phyloP scores from a whole-genome alignment of 2,113 vertebrate species.

The Anolis sagrei region DNA sequence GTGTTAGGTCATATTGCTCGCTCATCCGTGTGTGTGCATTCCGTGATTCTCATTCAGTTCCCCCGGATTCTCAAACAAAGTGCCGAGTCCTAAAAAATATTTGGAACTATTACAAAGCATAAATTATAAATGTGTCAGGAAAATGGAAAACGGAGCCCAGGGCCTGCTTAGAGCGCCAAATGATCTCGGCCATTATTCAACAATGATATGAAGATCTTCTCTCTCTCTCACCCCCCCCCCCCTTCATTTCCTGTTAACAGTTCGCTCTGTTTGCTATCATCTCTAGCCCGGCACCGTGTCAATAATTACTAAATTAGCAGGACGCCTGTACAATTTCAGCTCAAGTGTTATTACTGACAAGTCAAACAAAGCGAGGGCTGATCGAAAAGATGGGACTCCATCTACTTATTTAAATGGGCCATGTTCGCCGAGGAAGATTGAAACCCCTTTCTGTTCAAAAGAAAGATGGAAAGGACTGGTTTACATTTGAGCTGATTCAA shows the following conservation, averaged over 20 bases:
- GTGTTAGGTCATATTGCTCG: slow-evolving; percentile 51
- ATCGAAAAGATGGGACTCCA: slow-evolving; percentile 85
- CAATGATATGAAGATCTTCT: slow-evolving; percentile 82
- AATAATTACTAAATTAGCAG: slow-evolving; percentile 94
- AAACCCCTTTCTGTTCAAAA: slow-evolving; percentile 78
- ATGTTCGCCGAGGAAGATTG: slow-evolving; percentile 78
- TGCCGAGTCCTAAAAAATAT: slow-evolving; percentile 82
- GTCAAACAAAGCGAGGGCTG: slow-evolving; percentile 88
- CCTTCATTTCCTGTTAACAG: slow-evolving; percentile 82
- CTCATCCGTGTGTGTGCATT: slow-evolving; percentile 70
- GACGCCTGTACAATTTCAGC: slow-evolving; percentile 88
- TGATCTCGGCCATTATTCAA: slow-evolving; percentile 81
- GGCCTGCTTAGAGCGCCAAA: slow-evolving; percentile 79
- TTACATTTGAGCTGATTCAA: slow-evolving; percentile 81
- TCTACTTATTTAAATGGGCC: slow-evolving; percentile 91
- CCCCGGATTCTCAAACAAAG: slow-evolving; percentile 79
- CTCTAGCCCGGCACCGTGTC: slow-evolving; percentile 87
- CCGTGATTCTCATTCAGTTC: slow-evolving; percentile 72
- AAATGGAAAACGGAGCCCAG: slow-evolving; percentile 82
- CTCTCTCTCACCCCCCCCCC: slow-evolving; percentile 29
- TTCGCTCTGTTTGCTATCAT: slow-evolving; percentile 90
- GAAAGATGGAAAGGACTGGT: slow-evolving; percentile 76
- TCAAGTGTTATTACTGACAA: slow-evolving; percentile 88
- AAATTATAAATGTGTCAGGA: slow-evolving; percentile 85
- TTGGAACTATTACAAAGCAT: slow-evolving; percentile 86